Conservation (phyloP, 2,888 invertebrate genomes). For the Troides oblongomaculatus region DNA sequence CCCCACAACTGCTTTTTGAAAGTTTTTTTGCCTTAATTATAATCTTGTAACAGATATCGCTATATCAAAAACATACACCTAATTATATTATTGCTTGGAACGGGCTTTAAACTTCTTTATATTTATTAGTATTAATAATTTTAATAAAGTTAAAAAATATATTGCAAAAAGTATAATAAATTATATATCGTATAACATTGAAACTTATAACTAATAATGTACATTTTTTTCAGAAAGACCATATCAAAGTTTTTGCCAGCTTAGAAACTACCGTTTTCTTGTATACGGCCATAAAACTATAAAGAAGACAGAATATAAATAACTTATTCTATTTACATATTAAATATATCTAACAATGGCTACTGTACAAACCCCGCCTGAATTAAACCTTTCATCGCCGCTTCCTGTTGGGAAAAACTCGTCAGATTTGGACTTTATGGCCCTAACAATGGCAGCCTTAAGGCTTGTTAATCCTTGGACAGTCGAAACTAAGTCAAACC, state of each 20-base stretch:
- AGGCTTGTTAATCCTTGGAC: constrained; percentile 71
- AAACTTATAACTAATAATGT: too few species aligned
- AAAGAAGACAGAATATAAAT: constrained; percentile 17
- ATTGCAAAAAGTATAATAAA: too few species aligned
- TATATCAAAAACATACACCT: neutral
- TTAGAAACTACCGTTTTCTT: constrained; percentile 42
- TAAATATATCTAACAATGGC: constrained; percentile 50
- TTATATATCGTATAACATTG: too few species aligned
- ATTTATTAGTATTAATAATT: neutral
- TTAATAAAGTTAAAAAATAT: neutral
- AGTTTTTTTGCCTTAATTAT: neutral
- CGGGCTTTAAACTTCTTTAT: too few species aligned
- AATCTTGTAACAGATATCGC: neutral
- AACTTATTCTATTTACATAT: constrained; percentile 7
- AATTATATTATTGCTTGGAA: neutral
- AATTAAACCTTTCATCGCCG: constrained; percentile 57
- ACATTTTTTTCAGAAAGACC: constrained; percentile 19
- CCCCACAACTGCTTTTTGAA: neutral
- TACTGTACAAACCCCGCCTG: constrained; percentile 61
- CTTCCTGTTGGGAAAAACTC: constrained; percentile 58
- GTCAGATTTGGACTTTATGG: constrained; percentile 62
- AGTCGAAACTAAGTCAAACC: constrained; percentile 46
- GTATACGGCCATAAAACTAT: neutral
- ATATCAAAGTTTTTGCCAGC: constrained; percentile 41
- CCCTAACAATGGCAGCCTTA: constrained; percentile 73